phyloP scores from a whole-genome alignment of 2,797 vertebrate genomes.

The Gymnodraco acuticeps region DNA sequence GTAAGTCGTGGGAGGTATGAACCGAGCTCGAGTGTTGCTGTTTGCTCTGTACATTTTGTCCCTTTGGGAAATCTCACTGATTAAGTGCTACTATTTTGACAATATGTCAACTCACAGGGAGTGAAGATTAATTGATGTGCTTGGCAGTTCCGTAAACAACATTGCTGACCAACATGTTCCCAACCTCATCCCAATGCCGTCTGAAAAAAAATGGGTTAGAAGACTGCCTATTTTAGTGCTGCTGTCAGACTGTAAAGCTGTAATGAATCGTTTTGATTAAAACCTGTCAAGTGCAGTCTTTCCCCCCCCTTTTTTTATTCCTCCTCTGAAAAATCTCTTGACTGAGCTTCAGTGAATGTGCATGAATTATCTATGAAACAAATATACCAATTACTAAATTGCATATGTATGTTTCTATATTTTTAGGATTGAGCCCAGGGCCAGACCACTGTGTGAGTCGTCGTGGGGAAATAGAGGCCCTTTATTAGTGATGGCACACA shows the following conservation, averaged over 20 bases:
- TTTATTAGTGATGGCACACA: slow-evolving; percentile 80
- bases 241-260: slow-evolving; percentile 65
- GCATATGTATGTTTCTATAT: slow-evolving; percentile 75
- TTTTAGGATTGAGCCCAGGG: slow-evolving; percentile 67
- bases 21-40: slow-evolving; percentile 67
- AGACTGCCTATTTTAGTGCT: slow-evolving; percentile 57
- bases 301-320: slow-evolving; percentile 37
- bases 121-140: slow-evolving; percentile 75
- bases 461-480: slow-evolving; percentile 71
- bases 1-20: slow-evolving; percentile 68
- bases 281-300: slow-evolving; percentile 31
- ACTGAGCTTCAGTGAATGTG: slow-evolving; percentile 38
- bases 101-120: slow-evolving; percentile 76
- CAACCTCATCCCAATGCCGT: slow-evolving; percentile 66
- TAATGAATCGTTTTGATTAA: slow-evolving; percentile 64
- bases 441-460: slow-evolving; percentile 69
- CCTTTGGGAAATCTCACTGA: slow-evolving; percentile 75
- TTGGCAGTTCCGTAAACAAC: slow-evolving; percentile 76
- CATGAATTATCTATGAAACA: slow-evolving; percentile 56
- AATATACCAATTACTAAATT: slow-evolving; percentile 69
- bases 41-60: slow-evolving; percentile 81
- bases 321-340: slow-evolving; percentile 49
- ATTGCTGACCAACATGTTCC: slow-evolving; percentile 76
- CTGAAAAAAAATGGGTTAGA: slow-evolving; percentile 58
- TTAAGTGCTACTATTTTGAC: slow-evolving; percentile 80